A percentile compares a stretch with the other conserved stretches of the same genome.
Conservation (phyloP, 2,888 invertebrate species). For the Orchesella flavescens region DNA sequence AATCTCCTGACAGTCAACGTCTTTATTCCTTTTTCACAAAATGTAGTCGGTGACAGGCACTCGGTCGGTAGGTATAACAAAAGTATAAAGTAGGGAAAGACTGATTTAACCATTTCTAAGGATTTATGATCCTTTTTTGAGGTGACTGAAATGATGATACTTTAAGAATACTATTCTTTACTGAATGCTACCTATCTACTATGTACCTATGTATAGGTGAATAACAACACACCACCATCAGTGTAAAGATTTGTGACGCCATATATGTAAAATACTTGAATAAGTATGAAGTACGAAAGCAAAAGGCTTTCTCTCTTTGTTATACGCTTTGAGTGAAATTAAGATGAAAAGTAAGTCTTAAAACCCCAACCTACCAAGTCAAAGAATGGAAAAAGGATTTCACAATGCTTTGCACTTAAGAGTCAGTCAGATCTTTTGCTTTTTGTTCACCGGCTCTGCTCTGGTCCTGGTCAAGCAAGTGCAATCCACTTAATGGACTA, state of each 20-base stretch:
- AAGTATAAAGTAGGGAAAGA: background rate
- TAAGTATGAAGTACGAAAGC: too few species aligned
- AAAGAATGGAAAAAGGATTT: constrained; percentile 21
- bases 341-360: constrained; percentile 17
- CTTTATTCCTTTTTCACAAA: constrained; percentile 19
- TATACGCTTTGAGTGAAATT: background rate
- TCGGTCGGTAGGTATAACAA: background rate
- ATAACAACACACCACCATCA: too few species aligned
- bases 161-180: background rate
- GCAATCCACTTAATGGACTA: constrained; percentile 22
- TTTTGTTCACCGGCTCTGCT: background rate
- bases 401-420: constrained; percentile 11
- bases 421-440: constrained; percentile 19
- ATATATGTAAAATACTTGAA: too few species aligned
- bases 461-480: constrained; percentile 22
- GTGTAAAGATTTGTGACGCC: too few species aligned
- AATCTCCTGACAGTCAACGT: constrained; percentile 25
- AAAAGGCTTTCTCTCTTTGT: background rate
- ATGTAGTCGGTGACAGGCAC: background rate
- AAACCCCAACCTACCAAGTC: background rate
- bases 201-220: too few species aligned
- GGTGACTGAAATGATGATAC: constrained; percentile 23
- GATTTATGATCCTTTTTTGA: constrained; percentile 31
- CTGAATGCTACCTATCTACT: background rate
- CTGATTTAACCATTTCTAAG: background rate